Evolutionary conservation across 1,140 invertebrate species (phyloP).

Genomic region (Anadara kagoshimensis): DNA sequence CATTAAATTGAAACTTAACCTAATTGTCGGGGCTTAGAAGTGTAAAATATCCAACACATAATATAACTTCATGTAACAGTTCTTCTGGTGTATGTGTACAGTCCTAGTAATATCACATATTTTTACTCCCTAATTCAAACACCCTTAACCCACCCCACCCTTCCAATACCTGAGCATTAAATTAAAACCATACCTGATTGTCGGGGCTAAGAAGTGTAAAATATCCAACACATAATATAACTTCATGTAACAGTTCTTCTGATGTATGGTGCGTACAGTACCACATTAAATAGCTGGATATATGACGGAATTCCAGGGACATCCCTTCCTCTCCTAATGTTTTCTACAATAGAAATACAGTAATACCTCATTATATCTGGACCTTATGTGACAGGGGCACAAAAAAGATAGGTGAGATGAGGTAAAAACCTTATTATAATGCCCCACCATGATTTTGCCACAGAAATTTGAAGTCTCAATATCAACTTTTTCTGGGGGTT

Average conservation of each 20-base stretch:
- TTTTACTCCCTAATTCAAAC: too few species aligned
- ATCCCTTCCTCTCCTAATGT: slow-evolving; percentile 89
- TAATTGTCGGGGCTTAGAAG: slow-evolving; percentile 88
- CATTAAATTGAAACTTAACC: slow-evolving; percentile 74
- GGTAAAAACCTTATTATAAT: too few species aligned
- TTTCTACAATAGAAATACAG: slow-evolving; percentile 79
- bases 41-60: slow-evolving; percentile 87
- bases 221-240: slow-evolving; percentile 86
- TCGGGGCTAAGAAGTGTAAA: slow-evolving; percentile 86
- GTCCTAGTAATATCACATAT: too few species aligned
- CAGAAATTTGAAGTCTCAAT: too few species aligned
- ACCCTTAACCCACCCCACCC: too few species aligned
- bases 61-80: slow-evolving; percentile 84
- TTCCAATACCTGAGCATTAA: not conserved
- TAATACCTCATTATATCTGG: slow-evolving; percentile 1
- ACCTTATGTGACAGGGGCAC: not conserved
- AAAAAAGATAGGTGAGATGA: too few species aligned
- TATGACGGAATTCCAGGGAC: slow-evolving; percentile 90
- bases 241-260: slow-evolving; percentile 81
- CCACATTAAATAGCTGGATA: slow-evolving; percentile 88
- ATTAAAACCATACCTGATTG: slow-evolving; percentile 82
- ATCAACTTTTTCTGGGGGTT: too few species aligned
- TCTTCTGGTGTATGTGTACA: slow-evolving; percentile 77
- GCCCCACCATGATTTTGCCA: too few species aligned
- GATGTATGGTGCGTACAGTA: slow-evolving; percentile 80